phyloP scores from a whole-genome alignment of 2,113 vertebrate species.

The Chunga burmeisteri region DNA sequence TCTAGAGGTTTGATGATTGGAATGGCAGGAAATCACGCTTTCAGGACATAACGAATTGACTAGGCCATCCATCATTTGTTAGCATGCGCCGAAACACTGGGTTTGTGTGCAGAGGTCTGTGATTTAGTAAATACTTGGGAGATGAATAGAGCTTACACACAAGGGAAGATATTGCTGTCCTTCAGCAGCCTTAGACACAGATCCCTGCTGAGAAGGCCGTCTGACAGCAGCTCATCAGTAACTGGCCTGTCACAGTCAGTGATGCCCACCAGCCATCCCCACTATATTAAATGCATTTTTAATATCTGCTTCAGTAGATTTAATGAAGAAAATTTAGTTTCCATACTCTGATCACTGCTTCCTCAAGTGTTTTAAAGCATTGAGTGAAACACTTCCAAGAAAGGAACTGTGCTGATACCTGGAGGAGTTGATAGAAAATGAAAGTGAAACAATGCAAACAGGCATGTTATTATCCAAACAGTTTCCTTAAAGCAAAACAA shows the following conservation, averaged over 20 bases:
- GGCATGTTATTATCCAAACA: neutral
- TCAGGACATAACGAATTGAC: slow-evolving; percentile 99
- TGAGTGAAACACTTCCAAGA: slow-evolving; percentile 51
- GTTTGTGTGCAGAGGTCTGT: slow-evolving; percentile 90
- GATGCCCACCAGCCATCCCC: slow-evolving; percentile 80
- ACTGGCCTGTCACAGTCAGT: slow-evolving; percentile 85
- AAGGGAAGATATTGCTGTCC: slow-evolving; percentile 85
- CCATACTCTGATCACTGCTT: slow-evolving; percentile 78
- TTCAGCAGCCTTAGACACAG: slow-evolving; percentile 84
- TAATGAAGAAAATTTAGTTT: slow-evolving; percentile 87
- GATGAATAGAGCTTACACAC: slow-evolving; percentile 85
- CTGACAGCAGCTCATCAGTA: slow-evolving; percentile 85
- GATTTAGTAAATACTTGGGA: slow-evolving; percentile 96
- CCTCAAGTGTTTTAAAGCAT: slow-evolving; percentile 76
- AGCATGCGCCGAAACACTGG: slow-evolving; percentile 89
- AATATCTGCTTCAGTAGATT: slow-evolving; percentile 86
- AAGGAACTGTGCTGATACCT: slow-evolving; percentile 27
- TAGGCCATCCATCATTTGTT: slow-evolving; percentile 99
- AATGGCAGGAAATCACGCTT: slow-evolving; percentile 99
- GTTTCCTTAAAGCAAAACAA: slow-evolving; percentile 23
- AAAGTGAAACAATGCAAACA: slow-evolving; percentile 14
- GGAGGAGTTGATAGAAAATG: slow-evolving; percentile 38
- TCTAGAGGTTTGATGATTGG: slow-evolving; percentile 96
- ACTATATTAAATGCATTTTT: slow-evolving; percentile 88
- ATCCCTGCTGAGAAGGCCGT: slow-evolving; percentile 85